Evolutionary conservation across 2,888 invertebrate species (phyloP).

Genomic region (Mylabris sibirica): DNA sequence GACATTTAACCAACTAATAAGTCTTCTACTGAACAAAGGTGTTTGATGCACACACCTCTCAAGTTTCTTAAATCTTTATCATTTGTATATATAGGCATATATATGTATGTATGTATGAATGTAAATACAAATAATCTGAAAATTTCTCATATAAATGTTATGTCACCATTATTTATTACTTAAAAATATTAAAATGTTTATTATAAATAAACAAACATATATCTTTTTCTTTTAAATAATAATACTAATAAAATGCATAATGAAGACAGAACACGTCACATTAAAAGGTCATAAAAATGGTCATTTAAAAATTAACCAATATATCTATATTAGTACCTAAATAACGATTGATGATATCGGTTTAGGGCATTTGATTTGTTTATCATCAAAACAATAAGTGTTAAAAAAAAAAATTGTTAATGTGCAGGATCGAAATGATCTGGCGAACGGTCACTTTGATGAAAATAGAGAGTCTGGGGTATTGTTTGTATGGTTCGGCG

Average conservation of each 20-base stretch:
- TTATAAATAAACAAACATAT: neutral
- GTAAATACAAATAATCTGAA: neutral
- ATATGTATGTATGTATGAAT: too few species aligned
- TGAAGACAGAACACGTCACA: conserved; percentile 1
- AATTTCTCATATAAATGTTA: neutral
- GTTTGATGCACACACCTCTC: neutral
- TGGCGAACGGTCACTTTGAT: conserved; percentile 8
- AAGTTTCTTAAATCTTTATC: neutral
- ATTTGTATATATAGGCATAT: neutral
- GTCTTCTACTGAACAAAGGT: neutral
- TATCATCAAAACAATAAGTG: neutral
- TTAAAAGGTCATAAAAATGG: neutral
- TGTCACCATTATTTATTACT: neutral
- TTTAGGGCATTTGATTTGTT: neutral
- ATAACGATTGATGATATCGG: neutral
- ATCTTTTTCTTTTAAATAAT: neutral
- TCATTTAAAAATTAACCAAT: neutral
- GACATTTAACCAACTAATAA: neutral
- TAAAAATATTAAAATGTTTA: neutral
- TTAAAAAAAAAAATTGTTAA: neutral
- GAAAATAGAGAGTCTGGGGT: conserved; percentile 9
- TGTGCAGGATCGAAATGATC: neutral
- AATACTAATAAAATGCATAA: neutral
- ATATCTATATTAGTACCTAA: neutral
- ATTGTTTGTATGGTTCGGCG: conserved; percentile 12